phyloP scores from a whole-genome alignment of 1,140 invertebrate genomes.

The Lerema accius region DNA sequence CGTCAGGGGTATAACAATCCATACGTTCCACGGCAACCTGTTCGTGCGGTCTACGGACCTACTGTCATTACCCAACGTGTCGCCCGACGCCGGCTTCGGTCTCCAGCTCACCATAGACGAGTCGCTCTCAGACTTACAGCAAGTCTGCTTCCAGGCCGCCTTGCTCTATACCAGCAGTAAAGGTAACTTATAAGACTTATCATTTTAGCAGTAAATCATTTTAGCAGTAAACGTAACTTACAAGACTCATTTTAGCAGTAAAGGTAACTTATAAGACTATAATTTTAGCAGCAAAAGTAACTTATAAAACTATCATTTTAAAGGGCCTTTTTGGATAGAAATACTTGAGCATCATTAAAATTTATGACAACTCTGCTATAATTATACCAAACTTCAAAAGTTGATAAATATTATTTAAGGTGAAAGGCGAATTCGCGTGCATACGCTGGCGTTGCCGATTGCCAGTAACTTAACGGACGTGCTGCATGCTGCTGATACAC shows the following conservation, averaged over 20 bases:
- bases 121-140: slow-evolving; percentile 92
- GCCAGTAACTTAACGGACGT: slow-evolving; percentile 93
- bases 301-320: no score
- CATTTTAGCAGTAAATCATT: no score
- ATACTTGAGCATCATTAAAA: no score
- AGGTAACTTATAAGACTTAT: slow-evolving; percentile 88
- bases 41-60: slow-evolving; percentile 99
- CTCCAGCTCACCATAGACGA: slow-evolving; percentile 99
- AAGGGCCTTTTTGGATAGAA: no score
- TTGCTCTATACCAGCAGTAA: slow-evolving; percentile 98
- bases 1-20: slow-evolving; percentile 93
- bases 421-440: slow-evolving; percentile 98
- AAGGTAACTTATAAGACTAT: no score
- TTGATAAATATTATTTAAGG: slow-evolving; percentile 85
- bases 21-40: slow-evolving; percentile 99
- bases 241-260: no score
- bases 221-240: no score
- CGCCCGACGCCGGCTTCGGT: slow-evolving; percentile 98
- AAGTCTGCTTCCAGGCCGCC: slow-evolving; percentile 98
- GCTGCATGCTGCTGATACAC: slow-evolving; percentile 96
- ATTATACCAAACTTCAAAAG: no score
- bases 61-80: slow-evolving; percentile 97
- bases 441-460: slow-evolving; percentile 97
- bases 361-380: no score
- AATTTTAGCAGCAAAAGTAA: no score